Conservation (phyloP, 2,888 invertebrate species). For the Sminthurinus aureus region DNA sequence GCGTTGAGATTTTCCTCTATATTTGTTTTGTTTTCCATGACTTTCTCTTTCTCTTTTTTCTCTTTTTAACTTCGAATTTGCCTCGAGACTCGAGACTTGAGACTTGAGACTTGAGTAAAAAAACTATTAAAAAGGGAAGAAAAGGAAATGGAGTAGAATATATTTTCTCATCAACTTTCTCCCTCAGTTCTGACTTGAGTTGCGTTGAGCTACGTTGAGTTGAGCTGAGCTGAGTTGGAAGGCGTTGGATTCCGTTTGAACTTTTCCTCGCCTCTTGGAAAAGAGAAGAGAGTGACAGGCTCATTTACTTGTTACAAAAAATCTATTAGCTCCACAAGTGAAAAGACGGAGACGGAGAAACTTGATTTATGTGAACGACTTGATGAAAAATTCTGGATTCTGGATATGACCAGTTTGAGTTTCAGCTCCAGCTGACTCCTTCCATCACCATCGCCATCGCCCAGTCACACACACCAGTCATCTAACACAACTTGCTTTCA, state of each 20-base stretch:
- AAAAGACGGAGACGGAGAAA: slow-evolving; percentile 11
- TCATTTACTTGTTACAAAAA: slow-evolving; percentile 24
- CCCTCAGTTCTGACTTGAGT: background rate
- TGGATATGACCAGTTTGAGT: background rate
- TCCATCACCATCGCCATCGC: too few species aligned
- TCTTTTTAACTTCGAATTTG: background rate
- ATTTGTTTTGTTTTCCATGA: too few species aligned
- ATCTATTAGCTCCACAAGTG: slow-evolving; percentile 14
- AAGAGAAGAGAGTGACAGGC: slow-evolving; percentile 1
- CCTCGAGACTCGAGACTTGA: background rate
- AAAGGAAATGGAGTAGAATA: background rate
- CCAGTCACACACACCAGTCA: too few species aligned
- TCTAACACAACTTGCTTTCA: too few species aligned
- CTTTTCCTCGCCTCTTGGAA: background rate
- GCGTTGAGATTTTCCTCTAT: too few species aligned
- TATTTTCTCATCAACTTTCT: background rate
- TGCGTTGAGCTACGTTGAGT: background rate
- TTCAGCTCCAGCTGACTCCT: too few species aligned
- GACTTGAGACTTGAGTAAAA: background rate
- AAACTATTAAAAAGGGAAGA: background rate
- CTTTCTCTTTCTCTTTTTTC: background rate
- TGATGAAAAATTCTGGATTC: background rate
- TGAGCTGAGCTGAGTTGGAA: too few species aligned
- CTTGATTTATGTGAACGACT: slow-evolving; percentile 4
- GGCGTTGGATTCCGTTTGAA: background rate